Evolutionary conservation across 2,113 vertebrate genomes (phyloP), one percentile per base, ranked within the genome.

Genomic region (Ciconia boyciana): DNA sequence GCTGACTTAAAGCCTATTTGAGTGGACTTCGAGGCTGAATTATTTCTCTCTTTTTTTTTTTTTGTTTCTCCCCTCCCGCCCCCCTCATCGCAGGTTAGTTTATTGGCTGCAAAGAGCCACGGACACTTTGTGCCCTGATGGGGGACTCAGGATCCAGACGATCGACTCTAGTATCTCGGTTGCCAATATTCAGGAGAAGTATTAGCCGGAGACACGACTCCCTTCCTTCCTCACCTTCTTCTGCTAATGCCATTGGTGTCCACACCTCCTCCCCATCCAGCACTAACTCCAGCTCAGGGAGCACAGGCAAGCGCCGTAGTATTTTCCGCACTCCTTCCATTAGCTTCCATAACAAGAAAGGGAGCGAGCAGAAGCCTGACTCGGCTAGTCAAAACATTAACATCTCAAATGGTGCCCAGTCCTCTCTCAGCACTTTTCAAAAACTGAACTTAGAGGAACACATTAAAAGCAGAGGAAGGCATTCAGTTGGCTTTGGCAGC

Each of bases 221-320:
- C 7, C 98, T 99, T 8, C 99, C 99, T 10, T 99, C 99, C 20
- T 99, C 99, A 0, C 99, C 99, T 6, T 99, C 99, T 9, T 99
- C 99, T 24, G 98, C 98, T 32, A 98, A 97, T 34, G 98, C 98
- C 13, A 97, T 98, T 89, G 99, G 99, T 54, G 97, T 99, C 72
- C 99, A 99, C 96, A 99, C 98, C 24, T 99, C 99, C 26, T 99
- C 99, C 4, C 99, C 99, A 4, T 99, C 99, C 96, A 99, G 99
- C 98, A 99, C 99, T 2, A 99, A 99, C 96, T 99, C 99, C 78
- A 99, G 99, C 96, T 99, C 99, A 79, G 99, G 99, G 83, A 99
- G 99, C 77, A 99, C 99, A 1, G 99, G 99, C 43, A 99, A 99
- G 86, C 98, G 99, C 5, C 98, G 99, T 78, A 99, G 99, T 95